Base-by-base conservation (phyloP, 1,140 invertebrate species). In the Amyelois transitella region DNA sequence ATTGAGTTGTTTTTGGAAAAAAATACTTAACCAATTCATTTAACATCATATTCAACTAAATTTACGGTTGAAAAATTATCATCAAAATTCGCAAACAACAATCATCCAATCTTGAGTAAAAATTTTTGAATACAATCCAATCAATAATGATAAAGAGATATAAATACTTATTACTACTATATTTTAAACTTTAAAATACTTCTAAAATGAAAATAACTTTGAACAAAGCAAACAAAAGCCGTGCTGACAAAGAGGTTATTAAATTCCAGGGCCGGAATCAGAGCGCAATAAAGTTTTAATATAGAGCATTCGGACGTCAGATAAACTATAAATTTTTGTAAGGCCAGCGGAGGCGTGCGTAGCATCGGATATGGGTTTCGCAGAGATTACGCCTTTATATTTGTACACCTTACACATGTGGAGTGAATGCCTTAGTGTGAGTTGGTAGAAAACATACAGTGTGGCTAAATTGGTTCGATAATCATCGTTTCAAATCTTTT, bases 311-410 rank as follows among this genome's bases (percentile, higher is more conserved):
- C 65, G 67, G 68, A 62, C 67, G 54, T 56, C 78, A 77, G 52
- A 24, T 18, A 21, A 53, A 82, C 88, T 85, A 88, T 90, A 89
- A 88, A 89, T 90, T 89, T 88, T 88, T 68, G 88, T 87, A 80
- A 85, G 83, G 80, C 83, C 83, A 67, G 58, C 58, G 64, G 57
- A 62, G 53, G 20, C 60, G 73, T 70, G 77, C 58, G 43, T 66
- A 62, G 82, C 72, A 81, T 86, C 69, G 63, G 67, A 75, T 80
- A 81, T 83, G 71, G 66, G 69, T 72, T 70, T 66, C 64, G 80
- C 81, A 83, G 64, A 86, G 85, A 88, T 88, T 88, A 85, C 79
- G 74, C 66, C 63, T 73, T 71, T 74, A 76, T 75, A 77, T 80
- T 82, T 77, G 76, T 76, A 77, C 64, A 50, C 52, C 56, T 55